Evolutionary conservation across 2,888 invertebrate species (phyloP).

Genomic region (Dryomyza anilis): DNA sequence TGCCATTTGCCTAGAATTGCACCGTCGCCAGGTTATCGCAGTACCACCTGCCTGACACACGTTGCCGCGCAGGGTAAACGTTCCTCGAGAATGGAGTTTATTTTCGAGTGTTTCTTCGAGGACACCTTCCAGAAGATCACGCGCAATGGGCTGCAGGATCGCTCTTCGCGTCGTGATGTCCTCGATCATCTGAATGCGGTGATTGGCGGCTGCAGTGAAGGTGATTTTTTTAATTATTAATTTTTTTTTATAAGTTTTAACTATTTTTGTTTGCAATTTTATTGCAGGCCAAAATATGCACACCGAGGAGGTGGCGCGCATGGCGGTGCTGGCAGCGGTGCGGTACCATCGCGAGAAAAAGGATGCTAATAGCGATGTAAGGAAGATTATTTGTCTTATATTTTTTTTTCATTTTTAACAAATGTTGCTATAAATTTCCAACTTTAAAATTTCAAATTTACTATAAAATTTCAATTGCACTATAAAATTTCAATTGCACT

Average conservation of each 20-base stretch:
- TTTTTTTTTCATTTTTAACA: too few species aligned
- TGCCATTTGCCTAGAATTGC: too few species aligned
- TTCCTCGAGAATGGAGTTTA: constrained; percentile 72
- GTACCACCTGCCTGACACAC: neutral
- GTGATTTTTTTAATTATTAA: constrained; percentile 35
- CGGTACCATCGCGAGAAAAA: constrained; percentile 58
- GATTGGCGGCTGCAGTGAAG: constrained; percentile 71
- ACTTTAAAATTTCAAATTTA: too few species aligned
- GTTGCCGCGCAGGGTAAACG: neutral
- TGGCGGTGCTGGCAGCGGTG: constrained; percentile 57
- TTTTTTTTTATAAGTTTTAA: neutral
- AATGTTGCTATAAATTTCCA: too few species aligned
- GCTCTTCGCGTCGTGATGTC: constrained; percentile 73
- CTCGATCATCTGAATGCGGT: constrained; percentile 80
- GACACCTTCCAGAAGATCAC: constrained; percentile 74
- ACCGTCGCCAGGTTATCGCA: neutral
- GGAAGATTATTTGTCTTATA: too few species aligned
- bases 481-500: too few species aligned
- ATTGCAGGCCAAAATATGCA: constrained; percentile 54
- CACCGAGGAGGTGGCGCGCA: constrained; percentile 56
- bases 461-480: too few species aligned
- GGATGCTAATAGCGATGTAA: constrained; percentile 51
- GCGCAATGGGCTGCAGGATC: constrained; percentile 73
- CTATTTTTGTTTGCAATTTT: neutral
- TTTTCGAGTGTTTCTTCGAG: constrained; percentile 81